phyloP scores from a whole-genome alignment of 2,113 vertebrate genomes.

The Nothocercus julius region DNA sequence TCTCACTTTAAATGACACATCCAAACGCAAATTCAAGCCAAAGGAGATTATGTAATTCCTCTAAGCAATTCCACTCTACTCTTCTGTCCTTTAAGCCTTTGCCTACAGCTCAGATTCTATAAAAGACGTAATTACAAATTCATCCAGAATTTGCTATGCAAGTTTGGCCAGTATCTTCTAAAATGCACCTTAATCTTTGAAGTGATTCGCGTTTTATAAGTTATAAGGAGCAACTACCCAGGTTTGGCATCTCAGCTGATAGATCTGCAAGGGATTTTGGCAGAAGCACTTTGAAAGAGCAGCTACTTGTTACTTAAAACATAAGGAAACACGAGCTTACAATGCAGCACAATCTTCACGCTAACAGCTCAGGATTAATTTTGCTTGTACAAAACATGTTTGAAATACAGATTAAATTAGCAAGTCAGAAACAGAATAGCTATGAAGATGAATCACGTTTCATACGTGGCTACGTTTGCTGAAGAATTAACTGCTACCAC shows the following conservation, averaged over 20 bases:
- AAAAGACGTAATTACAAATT: background rate
- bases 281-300: background rate
- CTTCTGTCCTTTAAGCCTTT: background rate
- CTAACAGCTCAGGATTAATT: background rate
- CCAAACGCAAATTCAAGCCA: background rate
- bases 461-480: background rate
- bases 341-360: background rate
- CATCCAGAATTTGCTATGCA: rapidly evolving
- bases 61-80: background rate
- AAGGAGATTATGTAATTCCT: background rate
- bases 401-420: slow-evolving; percentile 23
- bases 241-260: background rate
- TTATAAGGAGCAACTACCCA: background rate
- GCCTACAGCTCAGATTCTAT: background rate
- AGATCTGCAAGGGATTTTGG: background rate
- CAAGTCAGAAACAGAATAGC: background rate
- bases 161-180: background rate
- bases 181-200: background rate
- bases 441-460: background rate
- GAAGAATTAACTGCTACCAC: background rate
- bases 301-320: background rate
- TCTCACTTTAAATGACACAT: background rate
- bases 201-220: background rate
- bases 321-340: background rate
- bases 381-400: background rate